Evolutionary conservation across 2,113 vertebrate species (phyloP).

Genomic region (Stegostoma tigrinum): DNA sequence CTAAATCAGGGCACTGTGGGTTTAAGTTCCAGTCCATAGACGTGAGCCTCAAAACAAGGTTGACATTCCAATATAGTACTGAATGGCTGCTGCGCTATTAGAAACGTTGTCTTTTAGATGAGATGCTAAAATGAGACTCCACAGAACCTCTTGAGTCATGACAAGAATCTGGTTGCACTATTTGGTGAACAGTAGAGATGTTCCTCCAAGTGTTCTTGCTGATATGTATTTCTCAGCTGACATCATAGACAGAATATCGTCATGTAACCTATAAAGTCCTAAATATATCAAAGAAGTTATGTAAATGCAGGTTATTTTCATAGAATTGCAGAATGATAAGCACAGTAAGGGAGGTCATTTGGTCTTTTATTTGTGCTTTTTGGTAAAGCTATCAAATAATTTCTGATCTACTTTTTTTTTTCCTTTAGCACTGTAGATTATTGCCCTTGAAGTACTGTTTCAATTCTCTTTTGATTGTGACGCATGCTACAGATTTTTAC

Average conservation of each 20-base stretch:
- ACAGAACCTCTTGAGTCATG: too few relatives aligned
- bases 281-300: neutral
- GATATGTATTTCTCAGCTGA: neutral
- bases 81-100: too few relatives aligned
- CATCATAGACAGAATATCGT: too few relatives aligned
- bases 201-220: neutral
- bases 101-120: too few relatives aligned
- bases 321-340: neutral
- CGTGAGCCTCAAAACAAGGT: too few relatives aligned
- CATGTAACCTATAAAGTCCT: neutral
- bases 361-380: neutral
- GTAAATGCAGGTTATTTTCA: neutral
- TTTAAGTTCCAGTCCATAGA: too few relatives aligned
- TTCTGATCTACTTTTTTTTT: neutral
- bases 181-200: neutral
- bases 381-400: neutral
- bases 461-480: neutral
- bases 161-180: neutral
- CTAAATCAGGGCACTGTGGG: too few relatives aligned
- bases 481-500: neutral
- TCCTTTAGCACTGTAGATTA: neutral
- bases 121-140: too few relatives aligned
- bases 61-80: too few relatives aligned
- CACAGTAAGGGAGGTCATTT: neutral
- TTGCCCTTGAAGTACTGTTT: neutral